These are phyloP conservation scores for Labrus mixtus DNA, from an alignment of 2,113 vertebrate genomes.

Conservation along the genomic window DNA sequence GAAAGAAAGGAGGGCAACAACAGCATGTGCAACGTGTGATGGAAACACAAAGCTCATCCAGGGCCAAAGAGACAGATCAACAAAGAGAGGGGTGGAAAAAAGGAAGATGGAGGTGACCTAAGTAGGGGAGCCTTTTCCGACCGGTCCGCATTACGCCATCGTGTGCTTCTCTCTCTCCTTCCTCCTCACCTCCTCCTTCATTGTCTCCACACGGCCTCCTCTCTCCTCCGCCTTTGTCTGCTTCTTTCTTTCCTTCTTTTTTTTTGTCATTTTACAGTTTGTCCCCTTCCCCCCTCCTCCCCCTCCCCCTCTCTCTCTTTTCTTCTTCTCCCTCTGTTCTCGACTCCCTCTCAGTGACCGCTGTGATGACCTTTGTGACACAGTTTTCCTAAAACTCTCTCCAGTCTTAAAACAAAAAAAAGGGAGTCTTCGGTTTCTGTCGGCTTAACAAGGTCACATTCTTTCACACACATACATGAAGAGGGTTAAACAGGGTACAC, in stretches of 20 bases:
- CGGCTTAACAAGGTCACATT: slow-evolving; percentile 36
- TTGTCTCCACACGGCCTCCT: background rate
- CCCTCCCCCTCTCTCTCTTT: background rate
- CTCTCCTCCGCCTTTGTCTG: background rate
- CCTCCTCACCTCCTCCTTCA: slow-evolving; percentile 25
- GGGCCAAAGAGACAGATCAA: slow-evolving; percentile 20
- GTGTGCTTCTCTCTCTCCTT: slow-evolving; percentile 16
- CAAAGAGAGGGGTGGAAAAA: slow-evolving; percentile 54
- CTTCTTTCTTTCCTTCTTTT: slow-evolving; percentile 3
- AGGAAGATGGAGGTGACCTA: slow-evolving; percentile 31
- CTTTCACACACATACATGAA: slow-evolving; percentile 27
- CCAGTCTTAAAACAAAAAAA: slow-evolving; percentile 29
- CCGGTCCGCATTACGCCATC: background rate
- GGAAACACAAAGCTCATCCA: slow-evolving; percentile 46
- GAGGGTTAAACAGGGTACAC: slow-evolving; percentile 1
- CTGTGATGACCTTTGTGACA: slow-evolving; percentile 49
- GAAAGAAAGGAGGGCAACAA: slow-evolving; percentile 21
- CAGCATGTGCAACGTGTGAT: slow-evolving; percentile 39
- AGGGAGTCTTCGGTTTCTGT: background rate
- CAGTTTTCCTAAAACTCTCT: slow-evolving; percentile 58
- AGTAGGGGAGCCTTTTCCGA: slow-evolving; percentile 26
- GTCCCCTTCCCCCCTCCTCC: background rate
- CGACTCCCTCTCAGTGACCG: slow-evolving; percentile 23
- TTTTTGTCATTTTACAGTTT: background rate
- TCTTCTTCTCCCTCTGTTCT: background rate